Base-by-base conservation (phyloP, 2,888 invertebrate genomes). In the Thysanoteuthis rhombus region DNA sequence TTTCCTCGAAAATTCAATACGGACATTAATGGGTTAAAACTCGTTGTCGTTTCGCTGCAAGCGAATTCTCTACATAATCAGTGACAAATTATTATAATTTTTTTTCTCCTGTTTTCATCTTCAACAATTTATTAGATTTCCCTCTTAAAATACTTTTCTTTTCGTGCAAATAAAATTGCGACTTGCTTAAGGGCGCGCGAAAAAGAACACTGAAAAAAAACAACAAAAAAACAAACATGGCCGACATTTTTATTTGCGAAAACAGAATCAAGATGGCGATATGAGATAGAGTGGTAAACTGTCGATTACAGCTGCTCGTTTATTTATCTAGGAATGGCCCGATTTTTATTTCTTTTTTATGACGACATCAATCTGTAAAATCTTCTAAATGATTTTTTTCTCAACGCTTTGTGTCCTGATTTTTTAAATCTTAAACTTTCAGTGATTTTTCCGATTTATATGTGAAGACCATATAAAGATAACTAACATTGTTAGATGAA, bases 101-200 rank as follows among this genome's bases (percentile, higher is more conserved):
- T n/a, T n/a, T 75, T 75, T 19, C 75, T 75, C 36, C 75, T 75
- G 75, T 75, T 75, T 75, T 75, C 75, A 75, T 75, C 75, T 75
- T 75, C n/a, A 16, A 75, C n/a, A 75, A 75, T 75, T 75, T 75
- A 75, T 75, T 75, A 75, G 75, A 75, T 75, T 75, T 75, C 19
- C 75, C 75, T n/a, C 75, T 75, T 75, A n/a, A 75, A 75, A 75
- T 75, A 75, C 75, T 75, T 75, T 75, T 75, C 75, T 75, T 75
- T 75, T 12, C n/a, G 75, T 12, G 36, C 75, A 75, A 75, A 75
- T 75, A 75, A 75, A 75, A 75, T 75, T n/a, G 75, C 75, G 75
- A 75, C 75, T 75, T 75, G 75, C 75, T 75, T 8, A 75, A 75
- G 75, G 75, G 75, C 19, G n/a, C n/a, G 36, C 36, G 75, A 8